Evolutionary conservation across 2,113 vertebrate species (phyloP).

Genomic region (Meleagris gallopavo): DNA sequence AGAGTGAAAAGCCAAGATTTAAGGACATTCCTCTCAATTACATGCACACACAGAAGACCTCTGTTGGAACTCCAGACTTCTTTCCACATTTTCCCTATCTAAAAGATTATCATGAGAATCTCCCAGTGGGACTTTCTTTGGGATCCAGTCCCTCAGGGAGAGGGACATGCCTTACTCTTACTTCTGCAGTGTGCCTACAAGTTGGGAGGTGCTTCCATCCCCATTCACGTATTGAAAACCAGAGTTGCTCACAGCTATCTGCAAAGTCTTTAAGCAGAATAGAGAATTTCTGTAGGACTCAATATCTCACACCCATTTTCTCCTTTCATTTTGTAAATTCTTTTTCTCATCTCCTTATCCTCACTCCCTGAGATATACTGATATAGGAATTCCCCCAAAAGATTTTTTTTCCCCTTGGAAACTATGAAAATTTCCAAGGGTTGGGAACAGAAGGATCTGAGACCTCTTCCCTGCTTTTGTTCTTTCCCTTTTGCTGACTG

Average conservation of each 20-base stretch:
- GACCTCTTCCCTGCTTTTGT: not conserved
- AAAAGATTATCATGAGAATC: not conserved
- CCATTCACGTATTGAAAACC: not conserved
- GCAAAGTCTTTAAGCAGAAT: not conserved
- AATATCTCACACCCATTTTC: not conserved
- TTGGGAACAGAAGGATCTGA: not conserved
- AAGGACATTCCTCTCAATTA: not conserved
- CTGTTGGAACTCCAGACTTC: not conserved
- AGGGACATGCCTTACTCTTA: too few relatives aligned
- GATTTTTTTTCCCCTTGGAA: not conserved
- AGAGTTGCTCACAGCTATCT: not conserved
- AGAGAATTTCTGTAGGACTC: too few relatives aligned
- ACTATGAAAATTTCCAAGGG: not conserved
- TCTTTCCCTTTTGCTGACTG: not conserved
- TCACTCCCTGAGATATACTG: rapidly evolving
- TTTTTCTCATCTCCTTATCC: not conserved
- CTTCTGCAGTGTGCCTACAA: not conserved
- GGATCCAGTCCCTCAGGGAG: not conserved
- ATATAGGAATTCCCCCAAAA: not conserved
- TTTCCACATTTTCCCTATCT: not conserved
- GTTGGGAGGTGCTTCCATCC: not conserved
- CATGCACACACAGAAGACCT: not conserved
- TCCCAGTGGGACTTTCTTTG: not conserved
- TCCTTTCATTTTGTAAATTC: not conserved
- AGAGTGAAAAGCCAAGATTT: not conserved